These are phyloP conservation scores for Forficula auricularia DNA, from an alignment of 1,140 invertebrate species.

Conservation along the genomic window DNA sequence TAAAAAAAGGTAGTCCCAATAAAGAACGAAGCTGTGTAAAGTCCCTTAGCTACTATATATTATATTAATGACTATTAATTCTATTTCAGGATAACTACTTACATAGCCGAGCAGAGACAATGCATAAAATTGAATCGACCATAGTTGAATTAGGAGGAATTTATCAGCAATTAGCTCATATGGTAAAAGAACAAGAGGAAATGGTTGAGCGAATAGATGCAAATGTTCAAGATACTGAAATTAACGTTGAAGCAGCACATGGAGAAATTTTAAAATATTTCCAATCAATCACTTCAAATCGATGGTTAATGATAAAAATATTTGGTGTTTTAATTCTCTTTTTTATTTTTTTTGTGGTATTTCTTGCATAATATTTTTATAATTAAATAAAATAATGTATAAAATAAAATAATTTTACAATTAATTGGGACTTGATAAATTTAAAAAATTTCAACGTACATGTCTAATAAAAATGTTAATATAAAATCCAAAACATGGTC, in stretches of 20 bases:
- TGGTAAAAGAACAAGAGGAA: constrained; percentile 99
- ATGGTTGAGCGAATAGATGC: constrained; percentile 94
- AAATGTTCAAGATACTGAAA: constrained; percentile 86
- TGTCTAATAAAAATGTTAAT: too few species aligned
- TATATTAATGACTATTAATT: too few species aligned
- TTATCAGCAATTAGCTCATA: constrained; percentile 91
- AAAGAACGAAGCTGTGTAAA: too few species aligned
- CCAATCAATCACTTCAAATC: constrained; percentile 88
- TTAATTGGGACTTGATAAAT: too few species aligned
- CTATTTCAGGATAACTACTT: constrained; percentile 61
- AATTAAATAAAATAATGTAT: too few species aligned
- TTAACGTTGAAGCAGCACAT: constrained; percentile 96
- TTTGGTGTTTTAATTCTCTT: constrained; percentile 97
- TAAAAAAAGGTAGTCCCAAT: too few species aligned
- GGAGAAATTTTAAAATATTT: constrained; percentile 96
- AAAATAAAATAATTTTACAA: too few species aligned
- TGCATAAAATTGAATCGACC: constrained; percentile 98
- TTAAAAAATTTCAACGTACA: too few species aligned
- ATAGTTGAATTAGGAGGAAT: constrained; percentile 98
- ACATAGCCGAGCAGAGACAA: constrained; percentile 83
- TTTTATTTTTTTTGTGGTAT: constrained; percentile 97
- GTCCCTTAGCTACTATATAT: too few species aligned
- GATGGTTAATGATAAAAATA: constrained; percentile 99
- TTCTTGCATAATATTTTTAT: constrained; percentile 53
- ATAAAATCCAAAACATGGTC: too few species aligned